Conservation (phyloP, 1,140 invertebrate genomes). For the Drosophila persimilis region DNA sequence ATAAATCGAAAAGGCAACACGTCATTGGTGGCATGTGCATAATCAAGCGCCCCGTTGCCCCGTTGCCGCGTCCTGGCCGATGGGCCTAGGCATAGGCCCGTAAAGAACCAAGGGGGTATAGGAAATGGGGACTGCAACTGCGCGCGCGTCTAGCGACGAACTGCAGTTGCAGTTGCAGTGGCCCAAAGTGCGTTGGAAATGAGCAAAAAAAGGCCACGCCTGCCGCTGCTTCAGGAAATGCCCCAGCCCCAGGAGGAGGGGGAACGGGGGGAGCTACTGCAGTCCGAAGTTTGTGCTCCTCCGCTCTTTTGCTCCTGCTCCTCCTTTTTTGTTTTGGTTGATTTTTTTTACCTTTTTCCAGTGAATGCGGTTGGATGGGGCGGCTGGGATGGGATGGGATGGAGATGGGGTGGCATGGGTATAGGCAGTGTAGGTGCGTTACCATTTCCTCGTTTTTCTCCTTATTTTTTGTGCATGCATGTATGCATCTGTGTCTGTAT, state of each 20-base stretch:
- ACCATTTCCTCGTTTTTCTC: conserved; percentile 20
- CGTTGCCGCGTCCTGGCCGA: conserved; percentile 7
- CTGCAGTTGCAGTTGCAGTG: conserved; percentile 35
- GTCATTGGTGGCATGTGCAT: conserved; percentile 78
- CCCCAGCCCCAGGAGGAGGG: not conserved
- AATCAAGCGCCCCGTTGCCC: conserved; percentile 46
- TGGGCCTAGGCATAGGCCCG: conserved; percentile 37
- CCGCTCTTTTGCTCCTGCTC: not conserved
- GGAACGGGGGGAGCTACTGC: too few relatives aligned
- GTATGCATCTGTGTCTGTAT: conserved; percentile 25
- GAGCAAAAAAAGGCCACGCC: conserved; percentile 76
- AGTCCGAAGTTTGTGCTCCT: not conserved
- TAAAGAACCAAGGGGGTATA: not conserved
- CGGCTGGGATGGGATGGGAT: not conserved
- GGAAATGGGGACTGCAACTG: not conserved
- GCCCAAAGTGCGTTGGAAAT: conserved; percentile 76
- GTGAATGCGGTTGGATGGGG: conserved; percentile 1
- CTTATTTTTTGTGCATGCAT: conserved; percentile 18
- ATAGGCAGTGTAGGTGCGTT: conserved; percentile 41
- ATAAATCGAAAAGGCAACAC: conserved; percentile 76
- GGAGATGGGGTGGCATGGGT: conserved; percentile 11
- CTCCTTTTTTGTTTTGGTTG: conserved; percentile 3
- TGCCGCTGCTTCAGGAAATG: conserved; percentile 19
- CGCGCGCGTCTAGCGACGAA: conserved; percentile 8
- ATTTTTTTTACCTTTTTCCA: conserved; percentile 28